A percentile compares a stretch with the other conserved stretches of the same genome.
Evolutionary conservation across 2,113 vertebrate genomes (phyloP).

Genomic region (Neolamprologus kungweensis): DNA sequence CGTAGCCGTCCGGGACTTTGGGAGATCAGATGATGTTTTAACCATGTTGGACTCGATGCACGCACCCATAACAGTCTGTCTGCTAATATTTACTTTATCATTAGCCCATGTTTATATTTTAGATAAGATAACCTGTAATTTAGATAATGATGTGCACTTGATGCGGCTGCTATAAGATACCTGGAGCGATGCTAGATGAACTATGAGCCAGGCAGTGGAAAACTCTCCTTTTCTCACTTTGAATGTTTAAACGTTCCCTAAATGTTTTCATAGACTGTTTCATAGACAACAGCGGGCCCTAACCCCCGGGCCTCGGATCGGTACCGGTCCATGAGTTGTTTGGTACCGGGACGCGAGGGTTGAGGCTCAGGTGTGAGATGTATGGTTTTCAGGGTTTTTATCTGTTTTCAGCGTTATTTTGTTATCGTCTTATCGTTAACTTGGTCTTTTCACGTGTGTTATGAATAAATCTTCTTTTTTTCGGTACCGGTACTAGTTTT

Average conservation of each 20-base stretch:
- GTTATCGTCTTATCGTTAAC: no score
- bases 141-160: background rate
- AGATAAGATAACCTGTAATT: background rate
- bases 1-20: background rate
- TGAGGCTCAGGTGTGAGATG: no score
- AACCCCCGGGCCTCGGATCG: accelerated
- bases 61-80: background rate
- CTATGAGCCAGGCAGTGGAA: background rate
- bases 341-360: accelerated
- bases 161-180: background rate
- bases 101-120: background rate
- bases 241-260: background rate
- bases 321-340: no score
- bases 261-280: background rate
- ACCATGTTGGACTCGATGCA: background rate
- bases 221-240: background rate
- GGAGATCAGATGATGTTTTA: background rate
- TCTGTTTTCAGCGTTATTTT: accelerated
- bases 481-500: accelerated
- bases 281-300: accelerated
- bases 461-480: no score
- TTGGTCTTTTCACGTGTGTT: no score
- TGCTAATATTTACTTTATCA: background rate
- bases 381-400: no score
- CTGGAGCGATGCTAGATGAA: background rate